A percentile compares a stretch with the other conserved stretches of the same genome.
Conservation (phyloP, 2,113 vertebrate species). For the Hippocampus mohnikei region DNA sequence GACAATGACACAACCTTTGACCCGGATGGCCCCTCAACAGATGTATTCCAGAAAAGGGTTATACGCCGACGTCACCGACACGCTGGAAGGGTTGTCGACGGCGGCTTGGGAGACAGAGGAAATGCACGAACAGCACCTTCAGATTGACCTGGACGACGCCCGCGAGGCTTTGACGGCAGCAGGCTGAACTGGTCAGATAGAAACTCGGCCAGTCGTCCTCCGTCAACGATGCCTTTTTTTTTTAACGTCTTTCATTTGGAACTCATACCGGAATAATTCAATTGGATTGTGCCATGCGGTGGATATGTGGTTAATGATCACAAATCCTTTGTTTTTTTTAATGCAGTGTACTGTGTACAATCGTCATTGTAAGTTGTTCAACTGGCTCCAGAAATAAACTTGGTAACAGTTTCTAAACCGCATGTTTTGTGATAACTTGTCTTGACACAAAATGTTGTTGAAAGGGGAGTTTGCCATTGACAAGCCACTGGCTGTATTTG, state of each 20-base stretch:
- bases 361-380: background rate
- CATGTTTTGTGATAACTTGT: background rate
- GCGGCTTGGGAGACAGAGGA: background rate
- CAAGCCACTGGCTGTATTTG: too few species aligned
- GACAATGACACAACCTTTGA: background rate
- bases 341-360: background rate
- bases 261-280: background rate
- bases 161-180: background rate
- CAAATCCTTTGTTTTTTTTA: background rate
- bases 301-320: background rate
- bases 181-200: background rate
- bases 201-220: background rate
- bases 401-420: background rate
- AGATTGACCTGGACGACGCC: background rate
- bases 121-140: background rate
- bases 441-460: background rate
- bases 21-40: background rate
- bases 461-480: too few species aligned
- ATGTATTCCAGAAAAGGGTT: background rate
- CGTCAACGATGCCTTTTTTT: background rate
- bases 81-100: background rate
- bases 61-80: background rate
- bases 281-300: background rate
- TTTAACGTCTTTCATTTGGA: background rate
- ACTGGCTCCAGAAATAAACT: background rate